Conservation (phyloP, 2,888 invertebrate species). For the Ceramica pisi region DNA sequence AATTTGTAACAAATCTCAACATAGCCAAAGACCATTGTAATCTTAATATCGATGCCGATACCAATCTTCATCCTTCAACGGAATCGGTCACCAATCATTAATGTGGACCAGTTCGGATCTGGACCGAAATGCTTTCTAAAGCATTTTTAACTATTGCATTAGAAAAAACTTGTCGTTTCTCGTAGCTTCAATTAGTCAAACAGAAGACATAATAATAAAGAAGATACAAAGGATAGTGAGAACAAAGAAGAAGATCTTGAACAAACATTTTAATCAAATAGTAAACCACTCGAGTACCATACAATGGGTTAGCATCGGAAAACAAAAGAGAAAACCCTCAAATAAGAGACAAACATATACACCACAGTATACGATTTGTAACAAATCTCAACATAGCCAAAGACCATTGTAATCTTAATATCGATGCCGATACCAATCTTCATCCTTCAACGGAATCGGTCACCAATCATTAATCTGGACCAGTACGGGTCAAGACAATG, state of each 20-base stretch:
- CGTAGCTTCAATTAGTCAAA: too few relatives aligned
- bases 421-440: slow-evolving; percentile 73
- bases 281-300: background rate
- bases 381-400: slow-evolving; percentile 61
- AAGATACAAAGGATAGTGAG: background rate
- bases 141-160: too few relatives aligned
- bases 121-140: too few relatives aligned
- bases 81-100: too few relatives aligned
- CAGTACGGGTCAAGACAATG: slow-evolving; percentile 79
- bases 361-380: slow-evolving; percentile 14
- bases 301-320: background rate
- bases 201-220: too few relatives aligned
- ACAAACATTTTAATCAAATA: background rate
- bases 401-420: slow-evolving; percentile 69
- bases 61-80: too few relatives aligned
- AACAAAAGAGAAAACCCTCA: background rate
- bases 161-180: too few relatives aligned
- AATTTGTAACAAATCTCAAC: too few relatives aligned
- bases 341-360: background rate
- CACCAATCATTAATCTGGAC: slow-evolving; percentile 78
- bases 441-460: slow-evolving; percentile 69
- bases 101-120: too few relatives aligned
- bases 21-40: too few relatives aligned
- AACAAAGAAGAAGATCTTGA: background rate
- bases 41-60: too few relatives aligned